Evolutionary conservation across 2,888 invertebrate species (phyloP).

Genomic region (Plebejus argus): DNA sequence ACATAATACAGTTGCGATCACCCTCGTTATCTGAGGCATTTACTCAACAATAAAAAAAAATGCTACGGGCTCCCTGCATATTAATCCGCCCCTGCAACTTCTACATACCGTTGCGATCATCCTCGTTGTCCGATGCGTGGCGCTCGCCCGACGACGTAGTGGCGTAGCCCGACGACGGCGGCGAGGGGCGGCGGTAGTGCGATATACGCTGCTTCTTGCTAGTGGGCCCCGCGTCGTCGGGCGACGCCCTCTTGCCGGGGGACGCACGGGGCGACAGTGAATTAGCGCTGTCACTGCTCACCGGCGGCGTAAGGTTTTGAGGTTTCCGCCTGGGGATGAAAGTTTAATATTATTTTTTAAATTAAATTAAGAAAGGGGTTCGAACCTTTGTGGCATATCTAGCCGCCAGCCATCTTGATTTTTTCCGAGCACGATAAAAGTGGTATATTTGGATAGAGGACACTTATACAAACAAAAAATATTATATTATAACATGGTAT

Average conservation of each 20-base stretch:
- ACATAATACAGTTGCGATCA: slow-evolving; percentile 57
- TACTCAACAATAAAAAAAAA: no score
- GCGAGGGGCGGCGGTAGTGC: slow-evolving; percentile 82
- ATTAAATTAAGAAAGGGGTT: no score
- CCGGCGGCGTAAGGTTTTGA: slow-evolving; percentile 93
- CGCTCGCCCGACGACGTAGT: slow-evolving; percentile 75
- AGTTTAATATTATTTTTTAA: no score
- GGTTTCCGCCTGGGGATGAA: slow-evolving; percentile 86
- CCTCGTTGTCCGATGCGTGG: slow-evolving; percentile 78
- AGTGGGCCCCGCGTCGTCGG: slow-evolving; percentile 63
- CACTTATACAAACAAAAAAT: no score
- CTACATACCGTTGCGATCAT: slow-evolving; percentile 60
- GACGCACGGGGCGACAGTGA: slow-evolving; percentile 89
- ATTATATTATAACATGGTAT: no score
- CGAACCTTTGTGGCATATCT: no score
- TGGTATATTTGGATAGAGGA: no score
- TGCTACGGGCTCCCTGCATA: no score
- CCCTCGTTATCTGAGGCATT: slow-evolving; percentile 78
- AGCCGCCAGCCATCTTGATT: no score
- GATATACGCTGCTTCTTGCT: slow-evolving; percentile 93
- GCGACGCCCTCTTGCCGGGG: slow-evolving; percentile 81
- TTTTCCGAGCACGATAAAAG: no score
- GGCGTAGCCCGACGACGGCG: slow-evolving; percentile 67
- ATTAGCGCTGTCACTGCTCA: slow-evolving; percentile 92
- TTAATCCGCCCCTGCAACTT: no score